These are phyloP conservation scores for Eueremaeus valkanovi DNA, from an alignment of 2,888 invertebrate genomes.

Conservation along the genomic window DNA sequence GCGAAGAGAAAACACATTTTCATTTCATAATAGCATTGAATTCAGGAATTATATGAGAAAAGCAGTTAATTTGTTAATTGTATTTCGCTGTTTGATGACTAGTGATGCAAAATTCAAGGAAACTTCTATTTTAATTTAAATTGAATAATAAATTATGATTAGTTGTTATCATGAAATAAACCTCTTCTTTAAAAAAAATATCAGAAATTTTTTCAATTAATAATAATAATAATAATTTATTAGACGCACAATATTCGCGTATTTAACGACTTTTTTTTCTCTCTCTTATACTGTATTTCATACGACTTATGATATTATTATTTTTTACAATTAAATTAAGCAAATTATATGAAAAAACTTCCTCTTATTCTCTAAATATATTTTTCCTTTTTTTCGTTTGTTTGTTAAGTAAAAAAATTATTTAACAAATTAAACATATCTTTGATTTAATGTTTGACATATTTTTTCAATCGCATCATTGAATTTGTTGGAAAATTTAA, in stretches of 20 bases:
- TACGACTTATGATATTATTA: not conserved
- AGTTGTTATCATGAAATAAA: not conserved
- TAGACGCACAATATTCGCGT: not conserved
- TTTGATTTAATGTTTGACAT: not conserved
- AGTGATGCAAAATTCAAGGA: constrained; percentile 22
- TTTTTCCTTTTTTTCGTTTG: not conserved
- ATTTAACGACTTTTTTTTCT: not conserved
- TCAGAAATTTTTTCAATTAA: not conserved
- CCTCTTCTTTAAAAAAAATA: not conserved
- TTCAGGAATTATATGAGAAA: too few relatives aligned
- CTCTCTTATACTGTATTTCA: not conserved
- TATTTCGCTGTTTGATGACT: constrained; percentile 11
- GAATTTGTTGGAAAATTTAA: not conserved
- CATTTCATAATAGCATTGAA: constrained; percentile 11
- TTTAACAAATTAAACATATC: not conserved
- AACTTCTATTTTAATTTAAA: constrained; percentile 13
- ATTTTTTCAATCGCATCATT: not conserved
- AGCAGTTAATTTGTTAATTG: constrained; percentile 19
- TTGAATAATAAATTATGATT: constrained; percentile 15
- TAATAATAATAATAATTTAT: not conserved
- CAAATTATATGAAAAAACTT: not conserved
- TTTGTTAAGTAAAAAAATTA: not conserved
- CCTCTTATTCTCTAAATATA: not conserved
- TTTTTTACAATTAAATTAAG: not conserved
- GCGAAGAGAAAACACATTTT: not conserved